Conservation (phyloP, 1,140 invertebrate genomes). For the Subanguina moxae region DNA sequence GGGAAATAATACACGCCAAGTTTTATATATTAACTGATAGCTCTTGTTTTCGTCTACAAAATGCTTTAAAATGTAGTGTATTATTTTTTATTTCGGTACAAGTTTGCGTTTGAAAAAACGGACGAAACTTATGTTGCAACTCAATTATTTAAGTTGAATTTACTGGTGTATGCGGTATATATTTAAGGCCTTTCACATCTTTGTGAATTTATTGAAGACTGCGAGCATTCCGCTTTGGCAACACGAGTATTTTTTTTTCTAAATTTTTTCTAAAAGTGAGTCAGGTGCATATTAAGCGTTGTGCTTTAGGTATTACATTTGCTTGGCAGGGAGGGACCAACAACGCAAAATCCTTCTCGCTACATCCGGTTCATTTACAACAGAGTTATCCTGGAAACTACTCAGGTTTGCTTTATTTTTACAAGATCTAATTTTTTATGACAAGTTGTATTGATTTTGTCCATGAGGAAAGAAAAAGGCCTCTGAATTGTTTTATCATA, state of each 20-base stretch:
- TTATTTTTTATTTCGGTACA: too few relatives aligned
- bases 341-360: conserved; percentile 82
- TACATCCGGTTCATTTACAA: conserved; percentile 99
- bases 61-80: background rate
- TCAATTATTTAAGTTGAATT: too few relatives aligned
- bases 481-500: conserved; percentile 5
- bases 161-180: background rate
- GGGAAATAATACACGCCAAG: too few relatives aligned
- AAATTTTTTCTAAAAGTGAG: too few relatives aligned
- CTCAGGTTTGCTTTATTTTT: conserved; percentile 75
- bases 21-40: too few relatives aligned
- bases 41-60: too few relatives aligned
- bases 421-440: background rate
- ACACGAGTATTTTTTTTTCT: conserved; percentile 68
- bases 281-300: too few relatives aligned
- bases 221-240: conserved; percentile 92
- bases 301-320: conserved; percentile 80
- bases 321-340: conserved; percentile 91
- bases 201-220: conserved; percentile 99
- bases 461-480: conserved; percentile 41
- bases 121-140: too few relatives aligned
- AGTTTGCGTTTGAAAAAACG: background rate
- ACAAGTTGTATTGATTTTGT: background rate
- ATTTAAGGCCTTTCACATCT: conserved; percentile 78
- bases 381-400: conserved; percentile 90